Percentiles rank a stretch among this genome's conserved stretches.
Evolutionary conservation across 2,113 vertebrate species (phyloP).

Genomic region (Oryzias celebensis): DNA sequence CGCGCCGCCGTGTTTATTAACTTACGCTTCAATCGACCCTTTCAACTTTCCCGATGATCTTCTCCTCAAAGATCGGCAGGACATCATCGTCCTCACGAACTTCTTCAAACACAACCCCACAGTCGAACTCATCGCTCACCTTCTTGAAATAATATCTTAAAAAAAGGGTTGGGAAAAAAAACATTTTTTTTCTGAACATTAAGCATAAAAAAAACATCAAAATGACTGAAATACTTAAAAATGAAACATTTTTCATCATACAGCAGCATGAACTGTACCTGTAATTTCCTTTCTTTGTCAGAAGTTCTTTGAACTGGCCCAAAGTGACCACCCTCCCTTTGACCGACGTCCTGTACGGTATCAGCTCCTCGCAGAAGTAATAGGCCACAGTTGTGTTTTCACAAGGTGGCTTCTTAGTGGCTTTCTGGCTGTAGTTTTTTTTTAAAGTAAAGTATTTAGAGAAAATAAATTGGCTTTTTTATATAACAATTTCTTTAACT

Average conservation of each 20-base stretch:
- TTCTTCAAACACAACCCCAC: constrained; percentile 95
- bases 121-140: constrained; percentile 94
- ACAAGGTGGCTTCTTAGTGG: constrained; percentile 76
- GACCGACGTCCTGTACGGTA: constrained; percentile 91
- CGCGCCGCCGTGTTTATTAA: background rate
- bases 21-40: constrained; percentile 83
- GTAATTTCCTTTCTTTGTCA: constrained; percentile 96
- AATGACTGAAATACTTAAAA: too few species aligned
- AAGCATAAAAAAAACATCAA: too few species aligned
- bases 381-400: constrained; percentile 93
- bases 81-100: constrained; percentile 87
- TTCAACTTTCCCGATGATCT: constrained; percentile 94
- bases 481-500: background rate
- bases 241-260: background rate
- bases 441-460: background rate
- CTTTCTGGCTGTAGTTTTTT: constrained; percentile 78
- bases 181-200: too few species aligned
- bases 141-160: constrained; percentile 97
- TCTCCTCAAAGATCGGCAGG: constrained; percentile 91
- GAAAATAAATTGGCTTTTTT: background rate
- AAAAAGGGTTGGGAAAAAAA: too few species aligned
- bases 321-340: constrained; percentile 86
- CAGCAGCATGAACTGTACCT: constrained; percentile 72
- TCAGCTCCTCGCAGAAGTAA: constrained; percentile 94
- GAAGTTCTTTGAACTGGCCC: constrained; percentile 95